Base-by-base conservation (phyloP, 2,113 vertebrate genomes). In the Limnothrissa miodon region DNA sequence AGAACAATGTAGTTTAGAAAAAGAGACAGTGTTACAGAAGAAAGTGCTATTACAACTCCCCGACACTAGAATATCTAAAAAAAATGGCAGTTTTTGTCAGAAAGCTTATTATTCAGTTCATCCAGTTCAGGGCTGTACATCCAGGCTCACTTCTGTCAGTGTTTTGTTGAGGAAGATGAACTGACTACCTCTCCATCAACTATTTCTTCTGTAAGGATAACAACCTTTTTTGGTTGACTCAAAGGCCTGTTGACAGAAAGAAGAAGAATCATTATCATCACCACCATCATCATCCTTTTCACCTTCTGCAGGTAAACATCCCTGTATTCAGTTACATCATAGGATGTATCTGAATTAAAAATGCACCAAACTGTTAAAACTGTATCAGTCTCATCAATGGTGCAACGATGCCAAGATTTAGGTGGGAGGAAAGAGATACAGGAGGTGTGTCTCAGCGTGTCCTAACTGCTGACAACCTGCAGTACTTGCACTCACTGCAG, bases 171-270 rank as follows among this genome's bases (percentile, higher is more conserved):
- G 0, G 81, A 45, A 25, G 45, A 85, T 39, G 86, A 70, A 23
- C 81, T 89, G 83, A 86, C 17, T 42, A 83, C 80, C 39, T 82
- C 82, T 0, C 85, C 92, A 0, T 89, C 88, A 0, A 80, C 80
- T 1, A 84, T 17, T 25, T 93, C 91, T 44, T 87, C 89, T 85
- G 91, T 91, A 84, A 93, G 36, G 0, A 92, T 88, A 39, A 93
- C 0, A 0, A 93, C 84, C 59, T 87, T 91, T 1, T 74, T 74
- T 5, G 33, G 74, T n/a, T 13, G n/a, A n/a, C n/a, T 3, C 0
- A 70, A 3, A 46, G 0, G 15, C 1, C 48, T 81, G 80, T 39
- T 5, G 15, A 39, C 59, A 59, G 0, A n/a, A 42, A 81, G 39
- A n/a, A 1, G 13, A 82, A 17, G 15, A 2, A 15, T 10, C n/a